Evolutionary conservation across 2,888 invertebrate species (phyloP).

Genomic region (Ectemnius continuus): DNA sequence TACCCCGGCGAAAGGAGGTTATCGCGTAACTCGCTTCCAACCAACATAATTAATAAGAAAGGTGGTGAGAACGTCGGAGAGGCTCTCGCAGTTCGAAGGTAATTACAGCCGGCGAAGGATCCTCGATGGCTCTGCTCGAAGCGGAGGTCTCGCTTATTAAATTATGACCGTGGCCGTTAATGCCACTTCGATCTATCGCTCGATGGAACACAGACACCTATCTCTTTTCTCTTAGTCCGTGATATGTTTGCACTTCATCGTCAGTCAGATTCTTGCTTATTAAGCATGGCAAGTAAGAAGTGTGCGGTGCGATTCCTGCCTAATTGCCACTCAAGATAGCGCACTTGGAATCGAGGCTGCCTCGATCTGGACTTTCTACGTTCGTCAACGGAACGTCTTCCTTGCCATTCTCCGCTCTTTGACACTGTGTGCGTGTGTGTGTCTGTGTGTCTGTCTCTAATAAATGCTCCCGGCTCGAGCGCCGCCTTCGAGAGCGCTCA

Average conservation of each 20-base stretch:
- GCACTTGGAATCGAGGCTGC: neutral
- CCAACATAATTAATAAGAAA: constrained; percentile 1
- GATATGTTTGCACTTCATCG: constrained; percentile 25
- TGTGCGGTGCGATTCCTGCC: constrained; percentile 23
- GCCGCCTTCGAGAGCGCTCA: neutral
- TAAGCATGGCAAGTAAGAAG: constrained; percentile 30
- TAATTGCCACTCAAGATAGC: constrained; percentile 40
- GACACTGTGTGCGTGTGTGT: neutral
- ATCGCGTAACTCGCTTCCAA: neutral
- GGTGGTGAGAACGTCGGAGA: constrained; percentile 5
- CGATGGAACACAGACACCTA: neutral
- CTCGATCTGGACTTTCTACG: constrained; percentile 3
- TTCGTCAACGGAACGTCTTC: neutral
- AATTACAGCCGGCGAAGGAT: neutral
- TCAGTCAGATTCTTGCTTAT: constrained; percentile 39
- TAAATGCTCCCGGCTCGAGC: too few relatives aligned
- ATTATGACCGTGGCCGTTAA: constrained; percentile 20
- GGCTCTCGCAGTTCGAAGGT: constrained; percentile 14
- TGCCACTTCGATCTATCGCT: neutral
- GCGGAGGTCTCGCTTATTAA: constrained; percentile 21
- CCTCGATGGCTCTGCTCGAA: neutral
- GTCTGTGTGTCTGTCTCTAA: too few relatives aligned
- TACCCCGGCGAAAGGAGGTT: neutral
- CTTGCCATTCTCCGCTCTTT: neutral
- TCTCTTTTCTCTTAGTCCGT: neutral